Evolutionary conservation across 1,140 invertebrate genomes (phyloP), one percentile per base, ranked within the genome.

Genomic region (Bombus breviceps): DNA sequence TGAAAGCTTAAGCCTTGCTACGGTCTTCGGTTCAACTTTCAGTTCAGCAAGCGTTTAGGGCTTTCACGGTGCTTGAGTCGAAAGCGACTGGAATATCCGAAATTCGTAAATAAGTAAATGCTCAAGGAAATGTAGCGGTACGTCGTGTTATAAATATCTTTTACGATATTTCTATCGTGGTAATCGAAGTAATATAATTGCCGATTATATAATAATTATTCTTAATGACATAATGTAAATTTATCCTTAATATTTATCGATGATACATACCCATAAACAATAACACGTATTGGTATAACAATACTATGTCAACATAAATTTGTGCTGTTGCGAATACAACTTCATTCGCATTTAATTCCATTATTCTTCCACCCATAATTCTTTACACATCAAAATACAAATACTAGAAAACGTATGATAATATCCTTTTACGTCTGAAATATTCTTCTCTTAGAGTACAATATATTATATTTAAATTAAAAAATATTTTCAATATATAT

Each of bases 331-430:
- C 97, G 87, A 95, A 96, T 57, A 97, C 94, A 88, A 97, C 95
- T 90, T 97, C 97, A 90, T 97, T 96, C 0, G 97, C 96, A 78
- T 92, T 95, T 77, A 97, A 85, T 89, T 97, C 95, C 85, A 96
- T 95, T 88, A 96, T 96, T 78, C 95, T 94, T 32, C 97, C 97
- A 72, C 97, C 97, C 92, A 97, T 96, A 10, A 97, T 95, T 92
- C 96, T 96, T 94, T 97, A 97, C 4, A 97, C 96, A 90, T 97
- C 97, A 89, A 96, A 96, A 66, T 96, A 96, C 81, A 97, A 92
- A 89, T 96, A 97, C 96, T 96, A 93, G 43, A 94, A 62, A 43
- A 28, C 47, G 34, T 34, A 72, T 53, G 8, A 47, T 66, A 77
- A 59, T 34, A 34, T 13, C 9, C 66, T 25, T 22, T 77, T 43